Base-by-base conservation (phyloP, 1,140 invertebrate species). In the Macrotrachela quadricornifera region DNA sequence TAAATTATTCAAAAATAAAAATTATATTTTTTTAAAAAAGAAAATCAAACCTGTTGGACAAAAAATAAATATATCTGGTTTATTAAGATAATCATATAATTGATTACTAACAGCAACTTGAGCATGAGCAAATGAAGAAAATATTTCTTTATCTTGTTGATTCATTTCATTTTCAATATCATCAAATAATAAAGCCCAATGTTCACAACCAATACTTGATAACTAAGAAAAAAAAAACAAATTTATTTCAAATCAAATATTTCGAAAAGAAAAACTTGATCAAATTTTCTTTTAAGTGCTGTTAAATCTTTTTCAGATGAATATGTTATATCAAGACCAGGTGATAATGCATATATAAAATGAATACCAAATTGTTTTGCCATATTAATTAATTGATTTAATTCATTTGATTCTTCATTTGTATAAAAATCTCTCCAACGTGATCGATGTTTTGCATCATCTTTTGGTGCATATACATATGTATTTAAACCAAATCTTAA, bases 321-420 rank as follows among this genome's bases (percentile, higher is more conserved):
- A 64, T 96, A 97, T 0, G 82, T 83, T 48, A 99, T 96, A 66
- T 99, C 92, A 18, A 96, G 69, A 1, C 92, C 91, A 0, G 92
- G 92, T 0, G 91, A 96, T n/a, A 99, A 69, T 1, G 92, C 91
- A 73, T 97, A 99, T 61, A 92, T 91, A 74, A 99, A 96, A 8
- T 76, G 80, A 10, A 97, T 81, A 30, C 21, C 21, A 21, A 81
- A 81, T 61, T 83, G 79, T 57, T 85, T 81, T 1, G 90, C 87
- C 18, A 83, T 79, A 46, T 80, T 76, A 54, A 97, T 92, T 1
- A 97, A 71, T 39, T 80, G 80, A 13, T 83, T 83, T 11, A 47
- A 56, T 56, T 46, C 60, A 74, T 73, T 71, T 0, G 85, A 86
- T 74, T 96, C 91, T 67, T 97, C 91, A 0, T 92, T 86, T 0